phyloP scores from a whole-genome alignment of 2,113 vertebrate genomes.

The Egretta garzetta region DNA sequence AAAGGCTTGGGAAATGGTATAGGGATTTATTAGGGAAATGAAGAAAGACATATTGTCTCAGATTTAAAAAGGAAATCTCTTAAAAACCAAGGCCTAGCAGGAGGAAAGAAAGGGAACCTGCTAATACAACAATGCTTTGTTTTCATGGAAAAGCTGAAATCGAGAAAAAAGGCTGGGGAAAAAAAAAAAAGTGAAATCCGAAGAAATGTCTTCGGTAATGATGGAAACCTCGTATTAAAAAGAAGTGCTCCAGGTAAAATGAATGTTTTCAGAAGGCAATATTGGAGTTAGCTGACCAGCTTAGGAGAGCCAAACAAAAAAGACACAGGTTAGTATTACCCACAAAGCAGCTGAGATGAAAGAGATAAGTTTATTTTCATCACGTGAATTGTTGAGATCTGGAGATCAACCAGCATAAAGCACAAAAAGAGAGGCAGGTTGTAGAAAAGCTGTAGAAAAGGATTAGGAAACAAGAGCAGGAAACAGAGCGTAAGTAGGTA shows the following conservation, averaged over 20 bases:
- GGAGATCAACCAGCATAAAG: not conserved
- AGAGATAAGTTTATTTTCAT: not conserved
- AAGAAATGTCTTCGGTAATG: not conserved
- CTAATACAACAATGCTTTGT: not conserved
- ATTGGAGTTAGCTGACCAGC: not conserved
- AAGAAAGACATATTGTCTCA: conserved; percentile 30
- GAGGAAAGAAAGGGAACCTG: not conserved
- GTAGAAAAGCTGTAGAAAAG: not conserved
- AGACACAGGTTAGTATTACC: not conserved
- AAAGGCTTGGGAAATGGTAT: not conserved
- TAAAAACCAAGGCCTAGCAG: not conserved
- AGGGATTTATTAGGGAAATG: conserved; percentile 15
- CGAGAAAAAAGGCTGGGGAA: not conserved
- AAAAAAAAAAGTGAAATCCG: not conserved
- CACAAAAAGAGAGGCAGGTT: not conserved
- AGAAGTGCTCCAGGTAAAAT: not conserved
- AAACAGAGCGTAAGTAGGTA: not conserved
- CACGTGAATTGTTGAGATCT: not conserved
- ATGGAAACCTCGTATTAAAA: not conserved
- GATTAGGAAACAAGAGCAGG: not conserved
- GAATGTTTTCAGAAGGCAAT: not conserved
- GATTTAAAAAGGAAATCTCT: conserved; percentile 26
- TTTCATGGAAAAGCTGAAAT: not conserved
- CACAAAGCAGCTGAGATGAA: not conserved
- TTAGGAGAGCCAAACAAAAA: not conserved